A percentile compares a stretch with the other conserved stretches of the same genome.
phyloP scores from a whole-genome alignment of 2,888 invertebrate genomes.

The Magallana nippona region DNA sequence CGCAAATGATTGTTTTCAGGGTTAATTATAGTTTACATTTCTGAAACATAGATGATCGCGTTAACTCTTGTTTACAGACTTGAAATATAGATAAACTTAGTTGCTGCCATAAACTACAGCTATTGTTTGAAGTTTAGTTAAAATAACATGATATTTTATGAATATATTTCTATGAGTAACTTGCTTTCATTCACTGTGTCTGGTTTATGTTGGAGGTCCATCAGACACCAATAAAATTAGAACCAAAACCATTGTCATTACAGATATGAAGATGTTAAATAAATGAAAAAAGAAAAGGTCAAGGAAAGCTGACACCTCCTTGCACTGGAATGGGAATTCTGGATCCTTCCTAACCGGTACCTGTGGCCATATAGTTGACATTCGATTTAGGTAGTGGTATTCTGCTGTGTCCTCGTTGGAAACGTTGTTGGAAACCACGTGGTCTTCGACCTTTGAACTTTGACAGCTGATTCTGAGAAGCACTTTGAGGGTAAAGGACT shows the following conservation, averaged over 20 bases:
- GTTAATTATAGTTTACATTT: too few species aligned
- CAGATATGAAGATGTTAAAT: not conserved
- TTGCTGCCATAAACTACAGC: too few species aligned
- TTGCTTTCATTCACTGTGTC: too few species aligned
- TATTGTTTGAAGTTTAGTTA: too few species aligned
- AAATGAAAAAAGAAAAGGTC: constrained; percentile 10
- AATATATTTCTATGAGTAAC: too few species aligned
- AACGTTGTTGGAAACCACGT: not conserved
- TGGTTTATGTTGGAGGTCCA: not conserved
- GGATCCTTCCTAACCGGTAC: too few species aligned
- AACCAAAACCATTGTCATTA: not conserved
- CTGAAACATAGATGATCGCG: too few species aligned
- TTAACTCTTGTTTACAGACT: too few species aligned
- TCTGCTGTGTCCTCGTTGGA: not conserved
- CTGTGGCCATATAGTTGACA: too few species aligned
- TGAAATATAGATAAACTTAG: too few species aligned
- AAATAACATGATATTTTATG: too few species aligned
- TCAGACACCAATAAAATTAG: not conserved
- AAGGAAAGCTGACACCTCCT: constrained; percentile 1
- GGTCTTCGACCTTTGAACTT: not conserved
- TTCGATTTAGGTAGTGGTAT: not conserved
- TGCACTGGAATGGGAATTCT: not conserved
- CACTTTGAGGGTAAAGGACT: not conserved
- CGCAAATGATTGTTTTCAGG: too few species aligned
- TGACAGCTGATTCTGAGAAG: constrained; percentile 10